phyloP scores from a whole-genome alignment of 2,113 vertebrate species.

The Phalacrocorax aristotelis region DNA sequence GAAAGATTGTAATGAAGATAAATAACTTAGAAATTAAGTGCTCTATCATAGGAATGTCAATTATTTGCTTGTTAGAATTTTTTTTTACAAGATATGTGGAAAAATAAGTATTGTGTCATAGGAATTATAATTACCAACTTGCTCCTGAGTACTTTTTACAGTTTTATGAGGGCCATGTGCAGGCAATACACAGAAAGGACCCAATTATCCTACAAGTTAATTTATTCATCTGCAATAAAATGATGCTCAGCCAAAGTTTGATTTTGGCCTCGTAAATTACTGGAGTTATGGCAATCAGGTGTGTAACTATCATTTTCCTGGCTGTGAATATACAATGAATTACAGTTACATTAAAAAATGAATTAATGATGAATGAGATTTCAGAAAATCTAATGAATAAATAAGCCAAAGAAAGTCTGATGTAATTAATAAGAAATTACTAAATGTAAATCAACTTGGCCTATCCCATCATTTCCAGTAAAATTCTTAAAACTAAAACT shows the following conservation, averaged over 20 bases:
- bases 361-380: not conserved
- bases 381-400: not conserved
- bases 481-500: not conserved
- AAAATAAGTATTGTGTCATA: not conserved
- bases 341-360: not conserved
- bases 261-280: not conserved
- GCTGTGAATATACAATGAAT: not conserved
- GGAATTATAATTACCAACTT: not conserved
- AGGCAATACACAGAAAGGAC: not conserved
- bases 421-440: not conserved
- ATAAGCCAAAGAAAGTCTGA: not conserved
- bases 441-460: not conserved
- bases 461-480: not conserved
- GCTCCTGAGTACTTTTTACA: not conserved
- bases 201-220: not conserved
- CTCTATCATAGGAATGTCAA: not conserved
- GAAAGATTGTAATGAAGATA: not conserved
- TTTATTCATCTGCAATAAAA: not conserved
- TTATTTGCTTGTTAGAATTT: not conserved
- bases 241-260: not conserved
- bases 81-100: not conserved
- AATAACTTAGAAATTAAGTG: not conserved
- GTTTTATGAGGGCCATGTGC: not conserved
- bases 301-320: not conserved
- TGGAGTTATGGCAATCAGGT: not conserved